Evolutionary conservation across 2,888 invertebrate genomes (phyloP).

Genomic region (Diarsia brunnea): DNA sequence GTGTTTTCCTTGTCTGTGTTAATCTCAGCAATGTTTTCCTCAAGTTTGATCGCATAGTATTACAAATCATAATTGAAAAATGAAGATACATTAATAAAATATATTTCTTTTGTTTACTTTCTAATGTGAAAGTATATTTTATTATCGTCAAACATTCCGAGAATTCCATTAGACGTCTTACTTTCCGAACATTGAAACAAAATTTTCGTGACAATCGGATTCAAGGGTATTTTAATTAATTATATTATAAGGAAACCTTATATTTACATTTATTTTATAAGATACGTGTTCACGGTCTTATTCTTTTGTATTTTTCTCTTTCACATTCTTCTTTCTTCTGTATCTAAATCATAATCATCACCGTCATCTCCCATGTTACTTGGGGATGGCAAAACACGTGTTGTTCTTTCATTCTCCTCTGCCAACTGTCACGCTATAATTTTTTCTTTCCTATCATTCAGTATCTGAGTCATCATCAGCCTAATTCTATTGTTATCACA

Average conservation of each 20-base stretch:
- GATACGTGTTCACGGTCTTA: too few relatives aligned
- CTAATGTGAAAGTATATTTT: background rate
- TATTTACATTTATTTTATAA: background rate
- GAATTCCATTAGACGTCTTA: background rate
- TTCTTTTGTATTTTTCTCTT: background rate
- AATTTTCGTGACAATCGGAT: conserved; percentile 11
- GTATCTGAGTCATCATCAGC: background rate
- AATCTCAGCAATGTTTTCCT: background rate
- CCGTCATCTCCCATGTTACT: too few relatives aligned
- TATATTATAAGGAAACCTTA: background rate
- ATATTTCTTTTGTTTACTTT: background rate
- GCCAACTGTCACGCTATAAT: too few relatives aligned
- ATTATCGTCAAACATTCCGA: background rate
- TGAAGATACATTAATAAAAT: too few relatives aligned
- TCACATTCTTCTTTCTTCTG: background rate
- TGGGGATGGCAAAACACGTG: too few relatives aligned
- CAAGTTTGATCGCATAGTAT: background rate
- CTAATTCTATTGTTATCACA: background rate
- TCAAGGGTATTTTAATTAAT: conserved; percentile 24
- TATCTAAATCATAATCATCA: background rate
- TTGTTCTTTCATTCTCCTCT: too few relatives aligned
- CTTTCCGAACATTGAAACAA: background rate
- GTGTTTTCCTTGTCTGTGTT: background rate
- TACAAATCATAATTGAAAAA: background rate
- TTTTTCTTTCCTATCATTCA: background rate